A percentile compares a stretch with the other conserved stretches of the same genome.
These are phyloP conservation scores for Parus major DNA, from an alignment of 2,113 vertebrate species.

Conservation along the genomic window DNA sequence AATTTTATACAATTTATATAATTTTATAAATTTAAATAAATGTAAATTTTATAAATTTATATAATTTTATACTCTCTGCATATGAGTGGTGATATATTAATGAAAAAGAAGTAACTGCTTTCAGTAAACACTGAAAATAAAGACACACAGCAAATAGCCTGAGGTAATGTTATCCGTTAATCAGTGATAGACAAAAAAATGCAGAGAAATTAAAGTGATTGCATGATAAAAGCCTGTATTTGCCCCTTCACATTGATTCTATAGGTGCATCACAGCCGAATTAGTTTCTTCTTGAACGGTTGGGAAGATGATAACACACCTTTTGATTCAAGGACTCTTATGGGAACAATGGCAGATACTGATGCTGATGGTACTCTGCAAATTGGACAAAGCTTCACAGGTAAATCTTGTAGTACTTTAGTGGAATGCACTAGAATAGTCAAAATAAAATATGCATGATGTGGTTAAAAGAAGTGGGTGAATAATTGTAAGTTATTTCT, in stretches of 20 bases:
- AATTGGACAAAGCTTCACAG: conserved; percentile 85
- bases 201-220: neutral
- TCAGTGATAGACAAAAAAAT: neutral
- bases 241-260: neutral
- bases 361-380: conserved; percentile 65
- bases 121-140: neutral
- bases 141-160: neutral
- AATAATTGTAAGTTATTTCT: neutral
- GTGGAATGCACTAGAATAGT: neutral
- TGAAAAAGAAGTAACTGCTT: neutral
- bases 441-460: neutral
- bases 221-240: neutral
- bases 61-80: neutral
- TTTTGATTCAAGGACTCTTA: conserved; percentile 81
- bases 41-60: too few relatives aligned
- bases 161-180: neutral
- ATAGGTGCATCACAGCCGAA: conserved; percentile 82
- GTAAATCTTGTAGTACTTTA: conserved; percentile 68
- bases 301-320: conserved; percentile 85
- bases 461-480: neutral
- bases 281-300: conserved; percentile 89
- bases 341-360: conserved; percentile 70
- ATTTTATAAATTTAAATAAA: too few relatives aligned
- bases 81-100: neutral
- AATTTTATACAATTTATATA: neutral